Conservation (phyloP, 2,113 vertebrate species). For the Bagarius yarrelli region DNA sequence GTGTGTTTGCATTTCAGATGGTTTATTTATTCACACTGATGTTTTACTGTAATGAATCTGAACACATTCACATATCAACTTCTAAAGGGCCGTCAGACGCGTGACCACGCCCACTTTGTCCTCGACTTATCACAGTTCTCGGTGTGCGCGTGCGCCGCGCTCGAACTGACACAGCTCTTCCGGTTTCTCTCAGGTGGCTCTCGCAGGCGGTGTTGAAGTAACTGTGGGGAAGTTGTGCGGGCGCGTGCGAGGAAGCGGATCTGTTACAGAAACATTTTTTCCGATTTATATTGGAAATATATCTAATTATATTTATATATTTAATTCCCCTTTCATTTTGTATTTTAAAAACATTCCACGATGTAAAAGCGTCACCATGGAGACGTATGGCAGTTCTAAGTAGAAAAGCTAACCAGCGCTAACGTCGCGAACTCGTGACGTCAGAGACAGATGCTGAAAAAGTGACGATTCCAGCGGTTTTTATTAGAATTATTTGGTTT, state of each 20-base stretch:
- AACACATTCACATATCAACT: too few species aligned
- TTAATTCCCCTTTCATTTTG: neutral
- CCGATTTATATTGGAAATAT: neutral
- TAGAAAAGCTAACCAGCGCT: neutral
- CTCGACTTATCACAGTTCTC: neutral
- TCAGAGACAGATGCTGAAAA: neutral
- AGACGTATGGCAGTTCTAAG: neutral
- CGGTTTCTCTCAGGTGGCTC: neutral
- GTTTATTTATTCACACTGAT: too few species aligned
- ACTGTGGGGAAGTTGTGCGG: neutral
- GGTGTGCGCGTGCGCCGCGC: neutral
- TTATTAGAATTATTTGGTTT: too few species aligned
- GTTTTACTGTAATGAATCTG: too few species aligned
- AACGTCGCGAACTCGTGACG: neutral
- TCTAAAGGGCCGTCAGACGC: neutral
- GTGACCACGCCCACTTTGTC: too few species aligned
- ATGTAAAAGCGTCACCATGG: neutral
- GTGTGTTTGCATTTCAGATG: too few species aligned
- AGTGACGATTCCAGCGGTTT: too few species aligned
- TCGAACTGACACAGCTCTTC: neutral
- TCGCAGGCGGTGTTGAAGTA: neutral
- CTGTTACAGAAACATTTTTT: fast-evolving
- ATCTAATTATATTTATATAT: neutral
- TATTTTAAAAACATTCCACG: neutral
- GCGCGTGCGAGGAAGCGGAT: neutral